Evolutionary conservation across 1,140 invertebrate genomes (phyloP).

Genomic region (Tetramorium alpestre): DNA sequence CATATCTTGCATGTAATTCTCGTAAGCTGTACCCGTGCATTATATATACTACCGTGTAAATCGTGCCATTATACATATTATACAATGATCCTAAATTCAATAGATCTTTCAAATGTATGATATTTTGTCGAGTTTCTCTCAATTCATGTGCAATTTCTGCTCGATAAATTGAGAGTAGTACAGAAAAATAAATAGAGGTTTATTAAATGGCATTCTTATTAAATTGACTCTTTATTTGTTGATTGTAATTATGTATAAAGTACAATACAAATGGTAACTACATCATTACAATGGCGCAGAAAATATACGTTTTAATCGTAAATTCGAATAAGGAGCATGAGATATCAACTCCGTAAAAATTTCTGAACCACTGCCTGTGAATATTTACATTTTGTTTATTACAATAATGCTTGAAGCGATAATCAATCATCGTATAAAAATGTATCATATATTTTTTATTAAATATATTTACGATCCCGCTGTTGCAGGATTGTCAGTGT

Average conservation of each 20-base stretch:
- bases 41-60: slow-evolving; percentile 49
- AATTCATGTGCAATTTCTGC: slow-evolving; percentile 2
- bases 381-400: slow-evolving; percentile 67
- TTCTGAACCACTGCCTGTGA: slow-evolving; percentile 52
- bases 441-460: slow-evolving; percentile 23
- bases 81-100: slow-evolving; percentile 11
- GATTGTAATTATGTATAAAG: slow-evolving; percentile 67
- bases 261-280: slow-evolving; percentile 60
- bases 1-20: slow-evolving; percentile 48
- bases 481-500: not conserved
- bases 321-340: not conserved
- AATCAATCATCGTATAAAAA: slow-evolving; percentile 29
- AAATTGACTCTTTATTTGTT: slow-evolving; percentile 74
- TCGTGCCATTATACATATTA: slow-evolving; percentile 21
- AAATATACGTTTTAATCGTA: not conserved
- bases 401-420: slow-evolving; percentile 69
- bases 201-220: slow-evolving; percentile 72
- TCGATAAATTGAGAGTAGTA: not conserved
- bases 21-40: slow-evolving; percentile 15
- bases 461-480: not conserved
- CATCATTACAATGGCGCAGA: slow-evolving; percentile 52
- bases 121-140: not conserved
- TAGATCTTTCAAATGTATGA: not conserved
- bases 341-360: slow-evolving; percentile 1
- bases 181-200: slow-evolving; percentile 41